These are phyloP conservation scores for Dinomys branickii DNA, from an alignment of 2,113 vertebrate species.

Conservation along the genomic window DNA sequence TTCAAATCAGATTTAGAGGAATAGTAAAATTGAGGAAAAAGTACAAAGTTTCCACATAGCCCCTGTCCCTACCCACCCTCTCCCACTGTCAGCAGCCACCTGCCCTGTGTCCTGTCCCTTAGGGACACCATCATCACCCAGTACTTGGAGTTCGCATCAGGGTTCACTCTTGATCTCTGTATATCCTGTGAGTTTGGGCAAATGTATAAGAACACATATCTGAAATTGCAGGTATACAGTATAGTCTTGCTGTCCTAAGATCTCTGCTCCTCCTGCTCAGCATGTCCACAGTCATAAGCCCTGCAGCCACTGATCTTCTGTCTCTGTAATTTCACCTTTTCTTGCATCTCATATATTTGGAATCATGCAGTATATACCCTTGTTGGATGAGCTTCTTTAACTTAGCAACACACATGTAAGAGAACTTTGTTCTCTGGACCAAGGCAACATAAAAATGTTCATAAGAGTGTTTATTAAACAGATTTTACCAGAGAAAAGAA, in stretches of 20 bases:
- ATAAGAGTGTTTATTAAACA: background rate
- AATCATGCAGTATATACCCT: background rate
- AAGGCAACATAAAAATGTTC: background rate
- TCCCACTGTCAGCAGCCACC: too few relatives aligned
- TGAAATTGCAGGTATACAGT: too few relatives aligned
- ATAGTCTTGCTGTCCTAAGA: background rate
- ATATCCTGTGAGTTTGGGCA: background rate
- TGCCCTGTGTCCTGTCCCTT: background rate
- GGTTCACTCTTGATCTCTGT: background rate
- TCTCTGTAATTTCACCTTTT: background rate
- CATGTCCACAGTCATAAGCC: too few relatives aligned
- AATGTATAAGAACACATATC: background rate
- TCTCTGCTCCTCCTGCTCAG: too few relatives aligned
- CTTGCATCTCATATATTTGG: background rate
- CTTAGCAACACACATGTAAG: too few relatives aligned
- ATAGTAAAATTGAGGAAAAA: background rate
- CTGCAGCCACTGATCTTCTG: background rate
- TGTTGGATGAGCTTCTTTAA: background rate
- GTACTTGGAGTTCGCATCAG: background rate
- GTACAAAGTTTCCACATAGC: background rate
- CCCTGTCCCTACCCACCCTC: accelerated
- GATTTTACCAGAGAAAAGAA: background rate
- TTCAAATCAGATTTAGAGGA: background rate
- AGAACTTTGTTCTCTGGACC: background rate
- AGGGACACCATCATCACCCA: background rate